Conservation (phyloP, 2,113 vertebrate genomes). For the Puntigrus tetrazona region DNA sequence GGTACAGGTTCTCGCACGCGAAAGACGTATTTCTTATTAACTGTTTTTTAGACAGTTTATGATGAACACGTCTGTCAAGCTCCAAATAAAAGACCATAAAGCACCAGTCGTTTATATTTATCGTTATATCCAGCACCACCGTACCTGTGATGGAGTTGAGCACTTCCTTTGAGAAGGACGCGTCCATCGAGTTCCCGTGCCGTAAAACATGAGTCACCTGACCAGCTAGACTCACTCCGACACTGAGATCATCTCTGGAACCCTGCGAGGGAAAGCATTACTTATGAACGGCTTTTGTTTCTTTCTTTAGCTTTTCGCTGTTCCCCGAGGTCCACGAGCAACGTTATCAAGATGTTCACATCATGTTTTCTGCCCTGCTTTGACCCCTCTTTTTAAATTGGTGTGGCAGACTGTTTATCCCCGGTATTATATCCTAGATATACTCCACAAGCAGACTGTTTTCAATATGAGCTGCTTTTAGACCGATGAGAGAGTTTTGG, state of each 20-base stretch:
- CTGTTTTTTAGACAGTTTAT: not conserved
- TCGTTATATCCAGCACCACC: not conserved
- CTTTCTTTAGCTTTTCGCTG: no score
- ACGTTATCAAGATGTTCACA: no score
- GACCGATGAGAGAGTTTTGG: no score
- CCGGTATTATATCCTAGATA: no score
- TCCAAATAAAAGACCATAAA: not conserved
- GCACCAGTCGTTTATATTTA: not conserved
- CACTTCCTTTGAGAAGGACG: conserved; percentile 96
- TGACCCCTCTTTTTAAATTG: no score
- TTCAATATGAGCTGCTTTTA: no score
- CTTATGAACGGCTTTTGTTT: no score
- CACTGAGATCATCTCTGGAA: conserved; percentile 92
- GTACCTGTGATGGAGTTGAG: conserved; percentile 97
- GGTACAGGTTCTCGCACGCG: no score
- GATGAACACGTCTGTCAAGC: not conserved
- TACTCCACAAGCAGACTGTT: no score
- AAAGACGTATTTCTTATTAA: not conserved
- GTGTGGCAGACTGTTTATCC: no score
- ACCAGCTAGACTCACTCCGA: conserved; percentile 79
- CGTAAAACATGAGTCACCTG: conserved; percentile 78
- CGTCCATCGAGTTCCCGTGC: conserved; percentile 90
- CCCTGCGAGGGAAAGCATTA: conserved; percentile 74
- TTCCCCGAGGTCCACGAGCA: no score
- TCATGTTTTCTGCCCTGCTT: no score